phyloP scores from a whole-genome alignment of 2,888 invertebrate genomes.

The Andrena bucephala region DNA sequence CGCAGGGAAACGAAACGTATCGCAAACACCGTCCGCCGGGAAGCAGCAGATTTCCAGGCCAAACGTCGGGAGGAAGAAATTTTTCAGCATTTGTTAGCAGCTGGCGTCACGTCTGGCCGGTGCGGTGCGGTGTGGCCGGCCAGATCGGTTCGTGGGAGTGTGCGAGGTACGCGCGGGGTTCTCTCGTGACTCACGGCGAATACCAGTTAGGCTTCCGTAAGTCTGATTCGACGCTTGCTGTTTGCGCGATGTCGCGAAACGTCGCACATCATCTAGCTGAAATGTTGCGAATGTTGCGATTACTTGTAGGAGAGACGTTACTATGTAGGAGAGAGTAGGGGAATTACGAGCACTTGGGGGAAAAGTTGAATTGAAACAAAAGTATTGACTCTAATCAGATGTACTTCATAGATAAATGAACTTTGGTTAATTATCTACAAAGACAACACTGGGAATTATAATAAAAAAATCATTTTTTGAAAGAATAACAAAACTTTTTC shows the following conservation, averaged over 20 bases:
- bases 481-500: too few species aligned
- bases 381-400: too few species aligned
- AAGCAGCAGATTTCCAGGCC: conserved; percentile 3
- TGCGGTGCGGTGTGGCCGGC: background rate
- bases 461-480: too few species aligned
- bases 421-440: too few species aligned
- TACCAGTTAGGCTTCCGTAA: conserved; percentile 52
- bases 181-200: conserved; percentile 60
- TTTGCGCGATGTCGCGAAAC: conserved; percentile 20
- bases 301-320: too few species aligned
- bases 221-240: conserved; percentile 36
- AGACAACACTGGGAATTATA: too few species aligned
- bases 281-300: too few species aligned
- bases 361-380: too few species aligned
- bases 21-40: background rate
- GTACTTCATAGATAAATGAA: too few species aligned
- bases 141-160: conserved; percentile 46
- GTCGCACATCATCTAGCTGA: background rate
- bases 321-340: too few species aligned
- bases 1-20: too few species aligned
- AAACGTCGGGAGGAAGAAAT: conserved; percentile 25
- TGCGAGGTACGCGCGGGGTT: conserved; percentile 57
- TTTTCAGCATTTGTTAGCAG: conserved; percentile 43
- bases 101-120: conserved; percentile 35
- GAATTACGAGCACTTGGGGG: too few species aligned